Evolutionary conservation across 2,888 invertebrate species (phyloP), one percentile per base, ranked within the genome.

Genomic region (Lypha dubia): DNA sequence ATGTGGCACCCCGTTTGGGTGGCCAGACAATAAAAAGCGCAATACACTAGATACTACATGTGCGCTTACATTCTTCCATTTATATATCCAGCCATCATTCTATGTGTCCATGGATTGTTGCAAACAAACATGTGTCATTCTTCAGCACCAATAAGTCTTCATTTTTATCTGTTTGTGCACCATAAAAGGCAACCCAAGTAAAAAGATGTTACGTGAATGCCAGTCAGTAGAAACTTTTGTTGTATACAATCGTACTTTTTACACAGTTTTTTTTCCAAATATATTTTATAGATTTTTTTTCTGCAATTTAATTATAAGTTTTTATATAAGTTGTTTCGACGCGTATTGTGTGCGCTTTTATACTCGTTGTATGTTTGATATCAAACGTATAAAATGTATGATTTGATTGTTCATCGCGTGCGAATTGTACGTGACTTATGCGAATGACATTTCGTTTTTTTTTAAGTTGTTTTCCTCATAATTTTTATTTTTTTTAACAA

Each of bases 341-440:
- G 15, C 32, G 38, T 41, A 38, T 35, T 13, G 13, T 49, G 20
- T 20, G 56, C 13, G n/a, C n/a, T n/a, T n/a, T n/a, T n/a, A n/a
- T n/a, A n/a, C n/a, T n/a, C n/a, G n/a, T 15, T 46, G 1, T 17
- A 11, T 71, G n/a, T 51, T 22, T 11, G 32, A 35, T 22, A 53
- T 35, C 46, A 53, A 76, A 38, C 22, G 51, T 22, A 68, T 73
- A 62, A 70, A 81, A 81, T 58, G 60, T 70, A 80, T 76, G 68
- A 62, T 62, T 70, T 84, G 74, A 75, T 81, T 81, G 77, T 84
- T 77, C 49, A 84, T 73, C 84, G 84, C 84, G 84, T 84, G 84
- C 84, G 84, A 81, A 65, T 81, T 74, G 74, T 84, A 84, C 81
- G 84, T 81, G 84, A 81, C 81, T 84, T 77, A 79, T 17, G 63